Base-by-base conservation (phyloP, 1,140 invertebrate species). In the Leptoteleia sp. region DNA sequence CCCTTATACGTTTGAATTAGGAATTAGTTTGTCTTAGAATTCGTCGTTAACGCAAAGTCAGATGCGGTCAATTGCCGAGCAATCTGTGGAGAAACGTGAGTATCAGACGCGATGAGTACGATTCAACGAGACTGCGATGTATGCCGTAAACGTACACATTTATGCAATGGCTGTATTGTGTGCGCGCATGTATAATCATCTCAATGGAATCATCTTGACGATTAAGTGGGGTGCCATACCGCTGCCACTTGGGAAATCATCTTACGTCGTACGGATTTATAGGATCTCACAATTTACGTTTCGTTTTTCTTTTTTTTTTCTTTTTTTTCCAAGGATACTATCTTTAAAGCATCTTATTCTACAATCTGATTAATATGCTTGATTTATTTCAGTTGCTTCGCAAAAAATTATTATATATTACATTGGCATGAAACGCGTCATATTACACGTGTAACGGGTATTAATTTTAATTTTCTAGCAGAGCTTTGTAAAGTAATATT, bases 241-340 rank as follows among this genome's bases (percentile, higher is more conserved):
- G 59, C 31, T 17, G 75, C 80, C 84, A 82, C 85, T 79, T 71
- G 84, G 85, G 85, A 86, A 87, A 87, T 87, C 83, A 86, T 81
- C 76, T 82, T 79, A 81, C 64, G 64, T 83, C 71, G 71, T 40
- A 45, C 77, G 45, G 29, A 11, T 61, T 76, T 76, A 68, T 59
- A 40, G 27, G 42, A 45, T 71, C 55, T 73, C 52, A 67, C 76
- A 77, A 83, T 68, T 84, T 82, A 82, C 81, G 57, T 33, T 76
- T 42, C 55, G n/a, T n/a, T n/a, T n/a, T n/a, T n/a, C n/a, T n/a
- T n/a, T n/a, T n/a, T n/a, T n/a, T n/a, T n/a, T n/a, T n/a, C n/a
- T n/a, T n/a, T n/a, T n/a, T n/a, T n/a, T n/a, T n/a, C n/a, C n/a
- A n/a, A n/a, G n/a, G n/a, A n/a, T n/a, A n/a, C n/a, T n/a, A n/a